These are phyloP conservation scores for Coelopa pilipes DNA, from an alignment of 2,888 invertebrate species.

Conservation along the genomic window DNA sequence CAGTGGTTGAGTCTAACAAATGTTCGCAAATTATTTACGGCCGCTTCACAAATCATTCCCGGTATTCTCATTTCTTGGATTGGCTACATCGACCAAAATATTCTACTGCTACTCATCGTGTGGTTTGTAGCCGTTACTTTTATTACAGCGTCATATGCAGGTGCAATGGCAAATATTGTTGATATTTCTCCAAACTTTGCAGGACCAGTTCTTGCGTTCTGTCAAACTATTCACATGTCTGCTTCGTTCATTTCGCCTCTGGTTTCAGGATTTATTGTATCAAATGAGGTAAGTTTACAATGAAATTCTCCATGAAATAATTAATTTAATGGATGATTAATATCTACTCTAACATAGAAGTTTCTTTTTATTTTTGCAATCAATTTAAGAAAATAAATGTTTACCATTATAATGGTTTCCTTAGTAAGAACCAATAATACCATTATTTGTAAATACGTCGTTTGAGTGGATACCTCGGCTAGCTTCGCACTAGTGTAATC, in stretches of 20 bases:
- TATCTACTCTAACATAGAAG: neutral
- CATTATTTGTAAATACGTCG: no score
- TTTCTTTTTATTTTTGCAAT: no score
- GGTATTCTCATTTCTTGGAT: conserved; percentile 73
- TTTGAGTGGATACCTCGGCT: no score
- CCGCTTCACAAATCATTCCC: conserved; percentile 76
- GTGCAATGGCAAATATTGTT: conserved; percentile 81
- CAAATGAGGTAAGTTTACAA: conserved; percentile 69
- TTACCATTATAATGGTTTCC: no score
- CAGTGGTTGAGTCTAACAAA: conserved; percentile 73
- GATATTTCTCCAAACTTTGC: conserved; percentile 84
- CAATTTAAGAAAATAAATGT: no score
- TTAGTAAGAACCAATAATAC: no score
- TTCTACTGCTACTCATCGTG: conserved; percentile 70
- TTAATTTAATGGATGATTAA: neutral
- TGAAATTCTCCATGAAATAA: neutral
- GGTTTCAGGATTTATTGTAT: conserved; percentile 72
- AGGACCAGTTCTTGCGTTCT: conserved; percentile 77
- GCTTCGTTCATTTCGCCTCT: conserved; percentile 78
- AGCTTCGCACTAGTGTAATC: no score
- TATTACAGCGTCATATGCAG: conserved; percentile 78
- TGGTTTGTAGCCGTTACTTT: conserved; percentile 78
- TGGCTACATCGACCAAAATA: conserved; percentile 74
- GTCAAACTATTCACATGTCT: conserved; percentile 82
- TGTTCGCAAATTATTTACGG: conserved; percentile 76